Conservation (phyloP, 2,797 vertebrate species). For the Prunella strophiata region DNA sequence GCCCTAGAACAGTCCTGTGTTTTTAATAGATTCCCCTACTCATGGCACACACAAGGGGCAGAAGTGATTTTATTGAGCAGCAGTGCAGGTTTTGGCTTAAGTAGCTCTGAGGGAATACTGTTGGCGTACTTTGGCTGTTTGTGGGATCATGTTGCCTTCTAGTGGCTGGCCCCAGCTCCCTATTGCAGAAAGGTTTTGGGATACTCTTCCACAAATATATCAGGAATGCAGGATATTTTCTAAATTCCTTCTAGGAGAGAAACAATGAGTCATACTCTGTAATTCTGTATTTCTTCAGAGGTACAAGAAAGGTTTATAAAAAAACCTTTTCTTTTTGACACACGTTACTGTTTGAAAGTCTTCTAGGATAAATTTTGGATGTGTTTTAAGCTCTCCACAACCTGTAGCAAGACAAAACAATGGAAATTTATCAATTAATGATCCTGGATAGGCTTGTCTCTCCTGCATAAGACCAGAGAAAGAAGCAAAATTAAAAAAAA, state of each 20-base stretch:
- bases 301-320: neutral
- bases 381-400: neutral
- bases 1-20: neutral
- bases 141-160: constrained; percentile 65
- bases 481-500: neutral
- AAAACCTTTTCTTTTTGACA: neutral
- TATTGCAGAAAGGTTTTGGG: neutral
- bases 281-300: neutral
- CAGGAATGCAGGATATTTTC: neutral
- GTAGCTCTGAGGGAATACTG: neutral
- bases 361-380: neutral
- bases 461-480: neutral
- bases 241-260: neutral
- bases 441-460: neutral
- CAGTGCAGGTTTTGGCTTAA: neutral
- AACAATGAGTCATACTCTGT: neutral
- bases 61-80: neutral
- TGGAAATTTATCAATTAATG: neutral
- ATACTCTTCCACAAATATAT: neutral
- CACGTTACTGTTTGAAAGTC: neutral
- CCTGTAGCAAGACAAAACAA: neutral
- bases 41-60: neutral
- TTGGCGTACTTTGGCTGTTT: neutral
- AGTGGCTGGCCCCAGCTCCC: constrained; percentile 42
- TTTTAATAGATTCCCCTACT: neutral